Percentiles rank a stretch among this genome's conserved stretches.
Evolutionary conservation across 1,140 invertebrate genomes (phyloP).

Genomic region (Pollicipes pollicipes): DNA sequence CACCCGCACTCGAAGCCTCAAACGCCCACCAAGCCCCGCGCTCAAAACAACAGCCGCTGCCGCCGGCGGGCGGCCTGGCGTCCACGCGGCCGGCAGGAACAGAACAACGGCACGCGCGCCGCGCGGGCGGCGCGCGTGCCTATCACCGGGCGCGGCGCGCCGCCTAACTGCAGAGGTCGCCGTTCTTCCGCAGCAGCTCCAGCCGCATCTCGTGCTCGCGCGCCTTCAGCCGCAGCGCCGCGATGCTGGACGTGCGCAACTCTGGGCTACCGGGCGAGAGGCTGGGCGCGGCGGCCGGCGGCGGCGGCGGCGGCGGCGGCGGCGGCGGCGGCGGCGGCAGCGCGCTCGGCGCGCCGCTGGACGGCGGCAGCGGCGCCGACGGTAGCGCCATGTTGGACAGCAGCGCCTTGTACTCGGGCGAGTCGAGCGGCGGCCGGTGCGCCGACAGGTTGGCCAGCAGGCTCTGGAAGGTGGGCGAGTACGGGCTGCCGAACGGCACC

Average conservation of each 20-base stretch:
- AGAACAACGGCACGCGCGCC: neutral
- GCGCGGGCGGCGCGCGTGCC: too few relatives aligned
- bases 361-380: conserved; percentile 13
- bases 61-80: too few relatives aligned
- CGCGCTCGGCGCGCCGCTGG: neutral
- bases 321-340: neutral
- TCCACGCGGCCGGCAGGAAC: neutral
- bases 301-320: neutral
- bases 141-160: neutral
- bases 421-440: neutral
- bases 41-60: neutral
- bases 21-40: too few relatives aligned
- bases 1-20: neutral
- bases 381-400: conserved; percentile 8
- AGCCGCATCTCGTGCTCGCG: conserved; percentile 75
- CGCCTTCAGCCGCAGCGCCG: conserved; percentile 57
- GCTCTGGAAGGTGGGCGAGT: conserved; percentile 15
- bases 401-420: conserved; percentile 9
- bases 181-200: conserved; percentile 61
- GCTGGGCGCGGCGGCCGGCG: conserved; percentile 4
- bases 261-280: conserved; percentile 15
- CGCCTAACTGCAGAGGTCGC: conserved; percentile 29
- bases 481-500: conserved; percentile 11
- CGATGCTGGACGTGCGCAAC: conserved; percentile 17
- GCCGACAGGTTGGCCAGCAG: conserved; percentile 14